Base-by-base conservation (phyloP, 2,113 vertebrate species). In the Steatornis caripensis region DNA sequence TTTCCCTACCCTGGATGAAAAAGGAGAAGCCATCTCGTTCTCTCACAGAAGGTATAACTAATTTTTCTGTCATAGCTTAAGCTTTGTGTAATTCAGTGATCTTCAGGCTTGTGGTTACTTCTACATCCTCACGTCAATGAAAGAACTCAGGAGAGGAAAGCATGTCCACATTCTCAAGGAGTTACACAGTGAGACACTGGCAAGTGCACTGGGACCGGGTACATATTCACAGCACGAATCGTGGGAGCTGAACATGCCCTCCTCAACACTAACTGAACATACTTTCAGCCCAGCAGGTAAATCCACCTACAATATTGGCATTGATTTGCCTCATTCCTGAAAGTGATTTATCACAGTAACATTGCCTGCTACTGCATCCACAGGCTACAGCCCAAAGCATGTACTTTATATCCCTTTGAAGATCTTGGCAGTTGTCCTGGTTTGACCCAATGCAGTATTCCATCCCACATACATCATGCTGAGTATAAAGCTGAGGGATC, bases 71-170 rank as follows among this genome's bases (percentile, higher is more conserved):
- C 11, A 53, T 6, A 48, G 27, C 17, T 69, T 32, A 58, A 89
- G 48, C 11, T 46, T 51, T 46, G 27, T 24, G 26, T 53, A 83
- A 48, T 27, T 74, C 19, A 34, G 5, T 64, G 12, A 39, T 34
- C 36, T 37, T 87, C 46, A 51, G 32, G 29, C 18, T 45, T 65
- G 29, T 39, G 18, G 8, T 22, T 84, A 23, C 11, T 80, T 15
- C n/a, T 58, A 8, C 27, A 57, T 2, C 10, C 39, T 27, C 45
- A 46, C 0, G 1, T 32, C 45, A 49, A 4, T 29, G 27, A 23
- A 37, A 41, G 20, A 49, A 13, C 12, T 70, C 51, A 46, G 29
- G 15, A 87, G 46, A 46, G 26, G 36, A 80, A 80, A 51, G 39
- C 13, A 45, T 5, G 17, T 57, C 32, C 32, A 13, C 8, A 10